Conservation (phyloP, 2,797 vertebrate genomes). For the Chiloscyllium punctatum region DNA sequence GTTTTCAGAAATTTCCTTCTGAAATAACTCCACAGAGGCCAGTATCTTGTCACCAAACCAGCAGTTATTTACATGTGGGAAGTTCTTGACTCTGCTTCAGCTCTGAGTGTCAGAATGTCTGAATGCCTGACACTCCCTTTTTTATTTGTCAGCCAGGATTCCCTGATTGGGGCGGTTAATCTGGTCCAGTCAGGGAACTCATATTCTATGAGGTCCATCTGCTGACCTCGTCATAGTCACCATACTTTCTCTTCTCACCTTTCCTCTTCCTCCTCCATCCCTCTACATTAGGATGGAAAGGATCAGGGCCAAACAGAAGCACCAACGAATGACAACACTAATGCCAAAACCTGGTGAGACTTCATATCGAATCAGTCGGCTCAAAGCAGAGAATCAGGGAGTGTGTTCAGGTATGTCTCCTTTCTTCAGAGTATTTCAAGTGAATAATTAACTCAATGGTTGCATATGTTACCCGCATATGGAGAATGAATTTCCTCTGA, state of each 20-base stretch:
- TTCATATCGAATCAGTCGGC: background rate
- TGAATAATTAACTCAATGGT: background rate
- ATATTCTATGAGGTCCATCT: no score
- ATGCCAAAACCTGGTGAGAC: background rate
- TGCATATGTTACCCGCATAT: background rate
- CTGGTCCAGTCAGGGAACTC: no score
- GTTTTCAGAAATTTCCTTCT: background rate
- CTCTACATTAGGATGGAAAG: constrained; percentile 61
- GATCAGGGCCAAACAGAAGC: constrained; percentile 61
- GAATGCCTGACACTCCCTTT: no score
- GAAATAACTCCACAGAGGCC: no score
- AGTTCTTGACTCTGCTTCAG: no score
- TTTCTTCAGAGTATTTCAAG: background rate
- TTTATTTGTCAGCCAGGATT: no score
- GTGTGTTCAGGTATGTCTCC: background rate
- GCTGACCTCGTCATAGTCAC: no score
- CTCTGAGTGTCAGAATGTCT: no score
- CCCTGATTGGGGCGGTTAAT: no score
- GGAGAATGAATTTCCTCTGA: no score
- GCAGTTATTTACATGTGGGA: no score
- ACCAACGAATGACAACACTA: constrained; percentile 34
- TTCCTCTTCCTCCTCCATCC: background rate
- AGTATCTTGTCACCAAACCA: no score
- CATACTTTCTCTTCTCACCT: background rate
- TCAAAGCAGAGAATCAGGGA: background rate